These are phyloP conservation scores for Amphipyra tragopoginis DNA, from an alignment of 2,888 invertebrate genomes.

Conservation along the genomic window DNA sequence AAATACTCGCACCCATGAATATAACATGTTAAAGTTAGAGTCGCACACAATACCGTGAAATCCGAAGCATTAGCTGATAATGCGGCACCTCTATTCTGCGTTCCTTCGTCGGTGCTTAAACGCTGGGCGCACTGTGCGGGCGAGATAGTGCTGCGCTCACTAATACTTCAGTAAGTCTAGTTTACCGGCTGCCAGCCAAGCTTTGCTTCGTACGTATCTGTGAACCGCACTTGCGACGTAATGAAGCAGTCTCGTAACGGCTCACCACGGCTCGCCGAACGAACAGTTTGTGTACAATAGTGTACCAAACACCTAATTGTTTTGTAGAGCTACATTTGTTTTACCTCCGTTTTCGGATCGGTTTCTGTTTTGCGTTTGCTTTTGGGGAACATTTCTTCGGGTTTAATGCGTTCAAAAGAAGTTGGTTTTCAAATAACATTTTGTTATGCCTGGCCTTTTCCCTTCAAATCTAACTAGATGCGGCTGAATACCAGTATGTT, in stretches of 20 bases:
- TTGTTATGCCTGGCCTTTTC: too few species aligned
- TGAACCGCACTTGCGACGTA: constrained; percentile 69
- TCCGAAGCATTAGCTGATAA: constrained; percentile 50
- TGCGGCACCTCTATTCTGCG: constrained; percentile 42
- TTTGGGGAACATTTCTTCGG: neutral
- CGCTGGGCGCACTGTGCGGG: constrained; percentile 52
- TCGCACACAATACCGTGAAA: constrained; percentile 46
- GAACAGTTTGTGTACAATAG: constrained; percentile 29
- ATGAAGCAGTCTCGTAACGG: constrained; percentile 59
- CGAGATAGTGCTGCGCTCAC: constrained; percentile 65
- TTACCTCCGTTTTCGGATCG: constrained; percentile 16
- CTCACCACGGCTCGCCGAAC: constrained; percentile 44
- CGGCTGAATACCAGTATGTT: too few species aligned
- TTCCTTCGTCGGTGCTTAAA: constrained; percentile 47
- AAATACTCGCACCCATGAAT: constrained; percentile 40
- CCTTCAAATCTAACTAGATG: too few species aligned
- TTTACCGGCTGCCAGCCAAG: constrained; percentile 59
- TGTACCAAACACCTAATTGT: constrained; percentile 35
- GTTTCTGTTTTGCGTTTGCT: constrained; percentile 9
- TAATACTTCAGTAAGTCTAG: constrained; percentile 75
- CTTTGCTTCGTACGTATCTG: constrained; percentile 66
- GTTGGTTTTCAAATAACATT: too few species aligned
- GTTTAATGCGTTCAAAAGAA: neutral
- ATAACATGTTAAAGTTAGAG: constrained; percentile 43
- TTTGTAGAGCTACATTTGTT: constrained; percentile 25